Percentiles rank a stretch among this genome's conserved stretches.
Conservation (phyloP, 2,888 invertebrate genomes). For the Caenorhabditis sp. region DNA sequence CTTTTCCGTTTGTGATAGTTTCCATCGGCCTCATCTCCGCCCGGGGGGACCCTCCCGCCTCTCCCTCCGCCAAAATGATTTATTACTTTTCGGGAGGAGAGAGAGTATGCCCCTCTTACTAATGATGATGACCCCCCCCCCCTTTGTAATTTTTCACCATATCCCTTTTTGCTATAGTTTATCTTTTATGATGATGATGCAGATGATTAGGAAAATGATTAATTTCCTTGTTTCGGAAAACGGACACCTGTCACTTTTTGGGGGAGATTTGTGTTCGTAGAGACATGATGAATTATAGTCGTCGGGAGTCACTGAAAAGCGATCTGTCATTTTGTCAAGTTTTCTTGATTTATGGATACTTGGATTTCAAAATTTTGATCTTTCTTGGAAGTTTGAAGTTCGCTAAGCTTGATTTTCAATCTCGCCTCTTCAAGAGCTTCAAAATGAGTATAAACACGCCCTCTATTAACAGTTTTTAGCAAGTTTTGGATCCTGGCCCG, state of each 20-base stretch:
- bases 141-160: background rate
- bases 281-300: slow-evolving; percentile 19
- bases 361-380: too few species aligned
- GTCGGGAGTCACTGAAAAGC: background rate
- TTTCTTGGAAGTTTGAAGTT: too few species aligned
- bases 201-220: slow-evolving; percentile 36
- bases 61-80: slow-evolving; percentile 46
- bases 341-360: too few species aligned
- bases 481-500: too few species aligned
- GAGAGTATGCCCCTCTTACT: background rate
- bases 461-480: too few species aligned
- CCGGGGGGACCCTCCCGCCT: slow-evolving; percentile 23
- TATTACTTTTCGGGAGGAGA: slow-evolving; percentile 58
- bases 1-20: slow-evolving; percentile 13
- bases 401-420: too few species aligned
- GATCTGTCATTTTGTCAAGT: background rate
- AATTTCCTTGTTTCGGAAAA: slow-evolving; percentile 13
- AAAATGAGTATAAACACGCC: too few species aligned
- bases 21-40: background rate
- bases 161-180: background rate
- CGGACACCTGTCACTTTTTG: slow-evolving; percentile 32
- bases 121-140: background rate
- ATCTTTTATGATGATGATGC: slow-evolving; percentile 20
- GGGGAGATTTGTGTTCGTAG: background rate
- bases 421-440: too few species aligned